These are phyloP conservation scores for Rhagologus leucostigma DNA, from an alignment of 2,113 vertebrate species.

Conservation along the genomic window DNA sequence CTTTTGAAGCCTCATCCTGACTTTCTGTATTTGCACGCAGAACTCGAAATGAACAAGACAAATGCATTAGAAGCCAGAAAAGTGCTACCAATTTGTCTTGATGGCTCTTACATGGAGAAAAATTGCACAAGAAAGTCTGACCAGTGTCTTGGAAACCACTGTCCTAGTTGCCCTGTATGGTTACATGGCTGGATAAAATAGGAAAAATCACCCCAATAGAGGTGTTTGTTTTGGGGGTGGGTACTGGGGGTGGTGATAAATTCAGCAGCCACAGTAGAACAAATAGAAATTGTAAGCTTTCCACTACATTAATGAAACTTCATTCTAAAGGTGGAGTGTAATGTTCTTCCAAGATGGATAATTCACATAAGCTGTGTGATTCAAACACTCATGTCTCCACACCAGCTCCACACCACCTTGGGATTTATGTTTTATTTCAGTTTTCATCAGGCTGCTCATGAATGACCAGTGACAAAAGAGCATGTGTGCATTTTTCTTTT, in stretches of 20 bases:
- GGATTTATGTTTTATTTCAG: conserved; percentile 62
- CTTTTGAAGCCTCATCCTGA: neutral
- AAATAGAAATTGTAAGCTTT: conserved; percentile 45
- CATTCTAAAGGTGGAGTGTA: conserved; percentile 29
- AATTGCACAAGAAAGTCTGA: neutral
- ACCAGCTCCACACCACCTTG: neutral
- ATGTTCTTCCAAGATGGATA: conserved; percentile 33
- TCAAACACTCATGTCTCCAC: conserved; percentile 4
- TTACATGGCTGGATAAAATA: neutral
- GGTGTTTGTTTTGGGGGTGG: neutral
- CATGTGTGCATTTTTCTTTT: conserved; percentile 59
- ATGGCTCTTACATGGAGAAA: neutral
- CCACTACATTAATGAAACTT: conserved; percentile 22
- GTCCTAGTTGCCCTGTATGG: neutral
- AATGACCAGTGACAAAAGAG: conserved; percentile 26
- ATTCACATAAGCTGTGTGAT: conserved; percentile 28
- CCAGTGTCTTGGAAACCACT: neutral
- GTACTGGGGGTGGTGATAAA: neutral
- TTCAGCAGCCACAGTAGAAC: conserved; percentile 23
- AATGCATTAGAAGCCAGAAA: neutral
- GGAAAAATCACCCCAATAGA: neutral
- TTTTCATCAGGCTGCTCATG: conserved; percentile 41
- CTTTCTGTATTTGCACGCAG: neutral
- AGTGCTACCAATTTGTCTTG: neutral
- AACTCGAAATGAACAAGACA: neutral